A percentile compares a stretch with the other conserved stretches of the same genome.
phyloP scores from a whole-genome alignment of 2,888 invertebrate species.

The Phyto melanocephala region DNA sequence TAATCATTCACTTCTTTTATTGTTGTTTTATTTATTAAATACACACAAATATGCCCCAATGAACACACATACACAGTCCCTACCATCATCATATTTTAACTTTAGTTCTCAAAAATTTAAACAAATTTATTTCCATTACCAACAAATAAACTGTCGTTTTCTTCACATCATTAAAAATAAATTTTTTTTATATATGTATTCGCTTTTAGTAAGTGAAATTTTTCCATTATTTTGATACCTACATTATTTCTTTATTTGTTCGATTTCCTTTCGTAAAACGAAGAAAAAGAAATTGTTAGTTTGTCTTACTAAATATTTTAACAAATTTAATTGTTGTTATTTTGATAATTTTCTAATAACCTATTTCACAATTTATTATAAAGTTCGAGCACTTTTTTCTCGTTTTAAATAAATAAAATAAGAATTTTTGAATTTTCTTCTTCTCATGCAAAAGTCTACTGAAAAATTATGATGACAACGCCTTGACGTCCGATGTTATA shows the following conservation, averaged over 20 bases:
- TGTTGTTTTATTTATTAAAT: conserved; percentile 51
- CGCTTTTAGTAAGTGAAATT: too few species aligned
- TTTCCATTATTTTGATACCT: conserved; percentile 56
- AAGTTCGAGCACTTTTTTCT: conserved; percentile 30
- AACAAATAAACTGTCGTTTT: background rate
- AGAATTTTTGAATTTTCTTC: conserved; percentile 66
- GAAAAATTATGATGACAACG: conserved; percentile 75
- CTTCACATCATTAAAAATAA: background rate
- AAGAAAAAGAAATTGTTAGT: conserved; percentile 47
- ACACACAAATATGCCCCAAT: conserved; percentile 22
- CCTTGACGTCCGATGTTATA: conserved; percentile 66
- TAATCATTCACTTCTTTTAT: conserved; percentile 59
- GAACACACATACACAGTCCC: conserved; percentile 26
- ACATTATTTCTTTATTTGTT: conserved; percentile 63
- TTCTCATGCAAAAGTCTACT: conserved; percentile 69
- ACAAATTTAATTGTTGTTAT: conserved; percentile 18
- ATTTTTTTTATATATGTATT: too few species aligned
- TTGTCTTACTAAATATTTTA: conserved; percentile 13
- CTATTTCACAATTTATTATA: conserved; percentile 19
- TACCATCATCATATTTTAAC: conserved; percentile 43
- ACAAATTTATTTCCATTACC: conserved; percentile 1
- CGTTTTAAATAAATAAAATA: conserved; percentile 37
- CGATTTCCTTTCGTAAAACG: conserved; percentile 58
- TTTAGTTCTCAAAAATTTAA: conserved; percentile 27
- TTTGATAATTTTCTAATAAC: background rate